These are phyloP conservation scores for Tetragonisca angustula DNA, from an alignment of 2,888 invertebrate species.

Conservation along the genomic window DNA sequence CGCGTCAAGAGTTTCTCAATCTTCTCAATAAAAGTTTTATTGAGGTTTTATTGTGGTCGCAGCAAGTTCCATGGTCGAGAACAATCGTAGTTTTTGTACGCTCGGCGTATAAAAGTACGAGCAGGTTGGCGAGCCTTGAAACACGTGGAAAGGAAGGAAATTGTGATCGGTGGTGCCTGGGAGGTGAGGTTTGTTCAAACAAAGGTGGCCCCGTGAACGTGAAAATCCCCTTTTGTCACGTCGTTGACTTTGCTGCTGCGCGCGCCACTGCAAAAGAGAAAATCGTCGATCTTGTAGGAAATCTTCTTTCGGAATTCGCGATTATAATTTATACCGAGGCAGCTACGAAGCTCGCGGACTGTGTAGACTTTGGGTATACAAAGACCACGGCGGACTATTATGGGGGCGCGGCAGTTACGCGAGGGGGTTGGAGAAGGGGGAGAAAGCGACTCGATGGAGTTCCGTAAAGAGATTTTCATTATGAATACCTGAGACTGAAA, in stretches of 20 bases:
- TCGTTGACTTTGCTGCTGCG: slow-evolving; percentile 31
- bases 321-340: slow-evolving; percentile 64
- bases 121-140: background rate
- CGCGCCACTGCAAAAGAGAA: slow-evolving; percentile 15
- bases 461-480: slow-evolving; percentile 76
- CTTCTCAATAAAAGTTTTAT: background rate
- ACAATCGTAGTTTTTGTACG: too few relatives aligned
- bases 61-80: too few relatives aligned
- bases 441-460: slow-evolving; percentile 56
- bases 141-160: background rate
- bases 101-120: too few relatives aligned
- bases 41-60: background rate
- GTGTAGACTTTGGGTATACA: slow-evolving; percentile 60
- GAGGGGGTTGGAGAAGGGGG: background rate
- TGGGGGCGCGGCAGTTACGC: slow-evolving; percentile 44
- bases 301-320: slow-evolving; percentile 54
- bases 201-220: slow-evolving; percentile 1
- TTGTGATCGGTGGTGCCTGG: background rate
- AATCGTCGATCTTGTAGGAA: slow-evolving; percentile 52
- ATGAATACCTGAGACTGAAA: slow-evolving; percentile 73
- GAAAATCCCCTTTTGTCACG: slow-evolving; percentile 29
- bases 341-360: slow-evolving; percentile 36
- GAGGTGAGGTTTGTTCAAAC: background rate
- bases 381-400: slow-evolving; percentile 57
- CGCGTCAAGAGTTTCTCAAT: background rate